Evolutionary conservation across 1,140 invertebrate genomes (phyloP), one percentile per base, ranked within the genome.

Genomic region (Holotrichia oblita): DNA sequence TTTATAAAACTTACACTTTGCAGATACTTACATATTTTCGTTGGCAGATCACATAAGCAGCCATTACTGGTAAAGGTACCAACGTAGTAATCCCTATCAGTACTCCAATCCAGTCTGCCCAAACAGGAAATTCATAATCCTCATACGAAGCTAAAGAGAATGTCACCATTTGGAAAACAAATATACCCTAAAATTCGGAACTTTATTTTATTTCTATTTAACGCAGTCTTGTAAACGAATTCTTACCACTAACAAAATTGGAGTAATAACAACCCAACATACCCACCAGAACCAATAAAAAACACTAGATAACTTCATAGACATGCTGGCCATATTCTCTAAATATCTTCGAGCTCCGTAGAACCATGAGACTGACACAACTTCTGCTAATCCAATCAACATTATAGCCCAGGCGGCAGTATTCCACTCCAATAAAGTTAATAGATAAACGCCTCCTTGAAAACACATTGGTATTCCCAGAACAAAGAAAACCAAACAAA

Each of bases 371-470:
- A 94, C 89, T 8, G 91, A 88, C 7, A 89, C 86, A 24, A 93
- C 90, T 89, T 96, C 94, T 22, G 90, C 89, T 40, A 93, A 85
- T 42, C 93, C 94, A 83, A 95, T 93, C 44, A 95, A 87, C 79
- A 95, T 89, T 76, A 95, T 93, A 8, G 93, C 93, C 91, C 93
- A 95, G n/a, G 93, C 94, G 34, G 94, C 94, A 0, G 94, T 94
- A 85, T 96, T 94, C 88, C 93, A 93, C 85, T 96, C 94, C 87
- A 96, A 89, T 74, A 95, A 83, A 41, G 93, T 93, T 81, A 95
- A 92, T 80, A 95, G 84, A 85, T 93, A 95, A 79, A 94, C 90
- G 6, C 94, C 94, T 59, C 93, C 92, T 79, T 90, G 88, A 83
- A 90, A 93, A 81, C 92, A 90, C 92, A 93, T 93, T 24, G 92